Base-by-base conservation (phyloP, 2,113 vertebrate genomes). In the Callocephalon fimbriatum region DNA sequence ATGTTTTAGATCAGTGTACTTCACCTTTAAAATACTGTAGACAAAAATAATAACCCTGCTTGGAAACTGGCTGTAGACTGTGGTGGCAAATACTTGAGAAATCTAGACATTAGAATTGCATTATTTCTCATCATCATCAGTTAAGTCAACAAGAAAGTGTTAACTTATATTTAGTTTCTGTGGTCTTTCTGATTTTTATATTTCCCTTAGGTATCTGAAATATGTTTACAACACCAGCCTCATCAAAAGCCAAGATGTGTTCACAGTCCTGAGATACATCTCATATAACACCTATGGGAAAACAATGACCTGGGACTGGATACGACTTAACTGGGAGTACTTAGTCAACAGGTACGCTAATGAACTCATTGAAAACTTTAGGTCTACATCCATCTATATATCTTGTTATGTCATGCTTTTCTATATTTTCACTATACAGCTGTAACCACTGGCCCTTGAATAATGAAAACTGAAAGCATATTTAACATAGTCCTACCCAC, bases 231-330 rank as follows among this genome's bases (percentile, higher is more conserved):
- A 99, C 79, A 97, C 98, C 62, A 98, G 7, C 38, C 37, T 99
- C 63, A 98, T 99, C 91, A 99, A 98, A 97, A 99, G 95, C 89
- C 99, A 99, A 97, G 99, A 99, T 78, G 97, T 99, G 71, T 99
- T 99, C 95, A 99, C 99, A 11, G 97, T 99, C 85, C 98, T 99
- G 77, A 98, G 96, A 44, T 99, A 99, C 5, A 99, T 99, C 84
- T 99, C 99, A 2, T 98, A 97, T 48, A 99, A 99, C 90, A 99
- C 93, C 93, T 96, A 99, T 25, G 99, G 99, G 51, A 98, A 99
- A 97, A 98, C 54, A n/a, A 99, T 99, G 99, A 99, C 98, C 86
- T 99, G 99, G 99, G 99, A 99, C 67, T 99, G 99, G 99, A 97
- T 99, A 74, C 99, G 98, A 4, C 98, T 99, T 78, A 99, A 99